These are phyloP conservation scores for Drosophila tanythrix DNA, from an alignment of 2,888 invertebrate species.

Conservation along the genomic window DNA sequence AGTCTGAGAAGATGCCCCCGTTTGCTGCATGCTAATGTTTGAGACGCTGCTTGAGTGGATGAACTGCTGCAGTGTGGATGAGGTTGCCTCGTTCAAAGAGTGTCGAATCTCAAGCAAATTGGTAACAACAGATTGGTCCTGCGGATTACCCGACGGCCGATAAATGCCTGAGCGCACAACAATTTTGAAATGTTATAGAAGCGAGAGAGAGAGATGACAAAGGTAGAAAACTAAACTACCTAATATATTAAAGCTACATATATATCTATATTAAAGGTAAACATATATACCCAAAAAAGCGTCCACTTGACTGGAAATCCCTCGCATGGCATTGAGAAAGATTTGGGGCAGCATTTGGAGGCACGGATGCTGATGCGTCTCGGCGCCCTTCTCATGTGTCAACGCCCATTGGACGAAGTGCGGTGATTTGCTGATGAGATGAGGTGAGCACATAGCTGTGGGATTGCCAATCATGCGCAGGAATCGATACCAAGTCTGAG, in stretches of 20 bases:
- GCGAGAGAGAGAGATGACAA: constrained; percentile 29
- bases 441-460: constrained; percentile 94
- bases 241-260: not conserved
- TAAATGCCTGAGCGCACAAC: constrained; percentile 79
- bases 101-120: constrained; percentile 84
- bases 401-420: constrained; percentile 92
- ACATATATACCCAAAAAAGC: constrained; percentile 93
- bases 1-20: constrained; percentile 22
- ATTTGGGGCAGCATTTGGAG: constrained; percentile 93
- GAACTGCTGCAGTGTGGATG: constrained; percentile 72
- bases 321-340: constrained; percentile 96
- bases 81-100: constrained; percentile 83
- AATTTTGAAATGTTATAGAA: constrained; percentile 34
- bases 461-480: constrained; percentile 97
- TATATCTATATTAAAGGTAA: not conserved
- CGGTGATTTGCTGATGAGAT: constrained; percentile 89
- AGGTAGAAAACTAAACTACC: constrained; percentile 28
- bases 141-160: constrained; percentile 75
- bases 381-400: constrained; percentile 90
- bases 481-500: constrained; percentile 98
- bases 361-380: constrained; percentile 96
- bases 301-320: constrained; percentile 96
- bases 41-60: constrained; percentile 73
- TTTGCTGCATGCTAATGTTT: constrained; percentile 63
- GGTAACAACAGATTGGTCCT: constrained; percentile 78